A percentile compares a stretch with the other conserved stretches of the same genome.
phyloP scores from a whole-genome alignment of 2,797 vertebrate genomes.

The Pipistrellus pygmaeus region DNA sequence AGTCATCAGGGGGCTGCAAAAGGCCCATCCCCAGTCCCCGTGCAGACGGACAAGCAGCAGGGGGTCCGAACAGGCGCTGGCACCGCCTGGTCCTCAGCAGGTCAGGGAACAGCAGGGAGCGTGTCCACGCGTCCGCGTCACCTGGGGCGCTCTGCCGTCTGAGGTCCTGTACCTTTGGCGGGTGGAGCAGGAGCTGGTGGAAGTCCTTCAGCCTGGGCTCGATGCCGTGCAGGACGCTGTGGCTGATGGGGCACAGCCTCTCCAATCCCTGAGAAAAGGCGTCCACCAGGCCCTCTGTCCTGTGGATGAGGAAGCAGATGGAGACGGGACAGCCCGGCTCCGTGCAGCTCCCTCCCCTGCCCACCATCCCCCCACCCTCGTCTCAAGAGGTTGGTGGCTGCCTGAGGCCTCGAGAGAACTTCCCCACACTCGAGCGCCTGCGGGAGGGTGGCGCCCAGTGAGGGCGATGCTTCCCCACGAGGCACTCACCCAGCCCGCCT shows the following conservation, averaged over 20 bases:
- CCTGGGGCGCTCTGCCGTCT: no score
- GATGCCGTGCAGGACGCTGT: conserved; percentile 95
- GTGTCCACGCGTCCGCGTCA: accelerated
- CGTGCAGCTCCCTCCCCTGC: no score
- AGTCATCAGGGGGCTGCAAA: not conserved
- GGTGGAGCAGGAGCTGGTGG: conserved; percentile 96
- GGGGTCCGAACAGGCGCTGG: not conserved
- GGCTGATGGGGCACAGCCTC: conserved; percentile 94
- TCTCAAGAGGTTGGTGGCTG: not conserved
- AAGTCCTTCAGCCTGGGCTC: conserved; percentile 97
- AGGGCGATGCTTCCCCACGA: accelerated
- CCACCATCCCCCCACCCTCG: not conserved
- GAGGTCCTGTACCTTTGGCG: conserved; percentile 92
- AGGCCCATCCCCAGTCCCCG: not conserved
- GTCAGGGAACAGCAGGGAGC: not conserved
- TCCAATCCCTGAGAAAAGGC: conserved; percentile 98
- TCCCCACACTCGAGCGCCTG: not conserved
- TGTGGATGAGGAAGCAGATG: conserved; percentile 79
- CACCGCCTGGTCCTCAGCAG: not conserved
- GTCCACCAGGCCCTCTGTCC: conserved; percentile 97
- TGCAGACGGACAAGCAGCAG: not conserved
- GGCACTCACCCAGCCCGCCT: conserved; percentile 93
- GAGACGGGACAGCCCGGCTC: not conserved
- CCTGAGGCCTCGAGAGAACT: accelerated
- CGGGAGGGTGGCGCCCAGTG: no score